These are phyloP conservation scores for Ceryle rudis DNA, from an alignment of 2,797 vertebrate species.

Conservation along the genomic window DNA sequence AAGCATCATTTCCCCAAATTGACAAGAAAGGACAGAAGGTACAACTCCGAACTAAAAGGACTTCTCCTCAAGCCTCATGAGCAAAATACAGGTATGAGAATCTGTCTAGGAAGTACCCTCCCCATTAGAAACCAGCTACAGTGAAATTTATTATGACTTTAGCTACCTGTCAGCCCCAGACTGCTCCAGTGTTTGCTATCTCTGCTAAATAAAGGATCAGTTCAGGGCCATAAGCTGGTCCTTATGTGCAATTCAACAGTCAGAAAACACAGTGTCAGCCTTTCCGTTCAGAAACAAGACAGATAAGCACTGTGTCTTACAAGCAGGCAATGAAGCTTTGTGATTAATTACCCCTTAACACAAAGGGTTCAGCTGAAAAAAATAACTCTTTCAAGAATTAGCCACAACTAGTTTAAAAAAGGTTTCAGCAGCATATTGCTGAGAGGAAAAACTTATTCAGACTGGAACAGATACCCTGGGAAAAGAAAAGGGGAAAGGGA, in stretches of 20 bases:
- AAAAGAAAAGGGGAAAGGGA: too few relatives aligned
- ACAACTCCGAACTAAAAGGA: constrained; percentile 10
- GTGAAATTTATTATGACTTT: neutral
- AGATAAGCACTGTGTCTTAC: neutral
- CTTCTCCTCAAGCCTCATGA: neutral
- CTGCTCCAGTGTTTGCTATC: neutral
- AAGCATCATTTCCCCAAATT: neutral
- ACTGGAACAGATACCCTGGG: neutral
- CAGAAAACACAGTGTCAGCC: neutral
- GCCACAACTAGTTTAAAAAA: neutral
- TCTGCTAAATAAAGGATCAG: neutral
- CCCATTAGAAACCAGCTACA: neutral
- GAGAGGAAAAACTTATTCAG: neutral
- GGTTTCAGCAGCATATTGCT: neutral
- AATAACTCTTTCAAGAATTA: neutral
- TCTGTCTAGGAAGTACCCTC: neutral
- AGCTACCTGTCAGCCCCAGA: neutral
- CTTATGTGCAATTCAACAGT: neutral
- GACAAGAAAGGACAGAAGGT: constrained; percentile 71
- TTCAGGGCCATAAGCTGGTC: neutral
- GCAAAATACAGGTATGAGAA: neutral
- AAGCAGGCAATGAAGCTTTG: neutral
- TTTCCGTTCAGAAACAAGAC: neutral
- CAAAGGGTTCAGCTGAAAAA: neutral
- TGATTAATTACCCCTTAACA: neutral